Evolutionary conservation across 2,797 vertebrate genomes (phyloP), one percentile per base, ranked within the genome.

Genomic region (Apogon hyalosoma): DNA sequence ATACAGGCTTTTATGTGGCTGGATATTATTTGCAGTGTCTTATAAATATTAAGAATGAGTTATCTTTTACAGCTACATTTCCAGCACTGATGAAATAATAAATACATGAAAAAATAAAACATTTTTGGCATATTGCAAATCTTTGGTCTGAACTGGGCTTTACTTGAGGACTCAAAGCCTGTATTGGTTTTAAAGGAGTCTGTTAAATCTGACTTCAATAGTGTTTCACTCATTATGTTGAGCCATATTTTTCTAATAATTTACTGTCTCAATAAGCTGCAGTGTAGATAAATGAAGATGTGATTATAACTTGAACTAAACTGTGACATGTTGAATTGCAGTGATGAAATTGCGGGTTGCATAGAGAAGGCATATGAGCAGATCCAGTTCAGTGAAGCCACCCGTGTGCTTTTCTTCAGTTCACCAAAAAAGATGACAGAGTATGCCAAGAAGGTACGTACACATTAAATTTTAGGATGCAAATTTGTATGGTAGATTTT

Each of bases 281-380:
- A 40, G 24, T 50, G 3, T 11, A 16, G 9, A 4, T 16, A 12
- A 3, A n/a, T 36, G 1, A n/a, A 40, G n/a, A 53, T 7, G 8
- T 46, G 2, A 18, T 45, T 11, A 15, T 19, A 9, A 60, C 11
- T 56, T 56, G 2, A 50, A 8, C 15, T 65, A 16, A 69, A 69
- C 13, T 58, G 1, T 53, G 12, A 33, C 39, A 2, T 82, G 78
- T 66, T 77, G 0, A 47, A 11, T 84, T 75, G 13, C 88, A 98
- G 97, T 57, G 97, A 97, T 63, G 96, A 98, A 76, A 98, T 98
- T 7, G 96, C 96, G 1, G 95, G 96, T 5, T 98, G 96, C 88
- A 97, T 98, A 43, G 96, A 98, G 86, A 97, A 97, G 65, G 97
- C 97, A 0, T 98, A 98, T 7, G 96, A 98, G 75, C 95, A 97